phyloP scores from a whole-genome alignment of 2,888 invertebrate genomes.

The Cheilosia vernalis region DNA sequence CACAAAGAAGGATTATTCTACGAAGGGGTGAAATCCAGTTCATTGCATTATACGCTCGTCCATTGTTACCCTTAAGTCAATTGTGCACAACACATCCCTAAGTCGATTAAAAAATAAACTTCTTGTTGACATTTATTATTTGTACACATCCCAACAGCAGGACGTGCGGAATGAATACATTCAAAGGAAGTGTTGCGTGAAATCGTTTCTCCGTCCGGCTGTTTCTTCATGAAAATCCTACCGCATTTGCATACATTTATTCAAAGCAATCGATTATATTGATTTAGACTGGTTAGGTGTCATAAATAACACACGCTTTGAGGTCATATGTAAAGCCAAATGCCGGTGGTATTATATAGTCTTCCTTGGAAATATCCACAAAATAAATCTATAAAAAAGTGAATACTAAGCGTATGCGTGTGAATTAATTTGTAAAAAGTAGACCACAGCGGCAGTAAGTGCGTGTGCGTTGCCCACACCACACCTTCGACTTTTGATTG shows the following conservation, averaged over 20 bases:
- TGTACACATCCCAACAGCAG: constrained; percentile 22
- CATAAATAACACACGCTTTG: constrained; percentile 39
- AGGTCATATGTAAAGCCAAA: constrained; percentile 59
- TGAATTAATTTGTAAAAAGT: constrained; percentile 62
- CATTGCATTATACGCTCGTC: constrained; percentile 17
- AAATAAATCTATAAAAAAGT: constrained; percentile 11
- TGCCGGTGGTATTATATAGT: not conserved
- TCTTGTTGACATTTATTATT: constrained; percentile 66
- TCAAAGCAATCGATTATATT: constrained; percentile 57
- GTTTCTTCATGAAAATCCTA: constrained; percentile 5
- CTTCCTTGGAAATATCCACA: constrained; percentile 21
- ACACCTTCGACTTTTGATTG: constrained; percentile 10
- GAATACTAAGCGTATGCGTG: constrained; percentile 46
- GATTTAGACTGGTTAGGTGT: constrained; percentile 22
- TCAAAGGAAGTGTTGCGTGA: constrained; percentile 22
- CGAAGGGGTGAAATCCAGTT: constrained; percentile 57
- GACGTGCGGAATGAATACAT: constrained; percentile 26
- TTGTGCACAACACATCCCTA: constrained; percentile 49
- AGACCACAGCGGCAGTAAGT: constrained; percentile 14
- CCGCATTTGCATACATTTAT: constrained; percentile 43
- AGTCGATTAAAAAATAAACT: constrained; percentile 68
- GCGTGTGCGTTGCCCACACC: constrained; percentile 33
- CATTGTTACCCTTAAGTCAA: constrained; percentile 22
- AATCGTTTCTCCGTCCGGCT: constrained; percentile 7
- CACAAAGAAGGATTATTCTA: constrained; percentile 46